Base-by-base conservation (phyloP, 2,888 invertebrate species). In the Danaus chrysippus region DNA sequence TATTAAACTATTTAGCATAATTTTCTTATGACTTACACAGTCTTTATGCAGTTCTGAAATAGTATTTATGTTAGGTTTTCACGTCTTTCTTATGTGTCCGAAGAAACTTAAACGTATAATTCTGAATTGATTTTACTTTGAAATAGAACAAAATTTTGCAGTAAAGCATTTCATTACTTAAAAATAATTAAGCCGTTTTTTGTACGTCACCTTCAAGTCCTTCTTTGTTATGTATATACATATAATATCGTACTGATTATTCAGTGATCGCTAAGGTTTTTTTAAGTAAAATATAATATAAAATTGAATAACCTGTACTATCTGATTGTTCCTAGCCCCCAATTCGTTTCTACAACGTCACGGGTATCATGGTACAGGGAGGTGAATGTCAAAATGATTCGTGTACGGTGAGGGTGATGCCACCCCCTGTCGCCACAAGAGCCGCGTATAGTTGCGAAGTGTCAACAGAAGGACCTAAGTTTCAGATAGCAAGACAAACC, bases 391-490 rank as follows among this genome's bases (percentile, higher is more conserved):
- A 79, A 41, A 72, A 67, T 0, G 86, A 87, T 68, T 83, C 76
- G 3, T 91, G 90, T 56, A 78, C 83, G 75, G 86, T 91, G 10
- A 73, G 83, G n/a, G 83, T 91, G 8, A 89, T 90, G 89, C 90
- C 87, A 1, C 80, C 83, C 0, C 89, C 90, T 0, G 71, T 83
- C n/a, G 81, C 89, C 0, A 83, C 83, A 0, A 75, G 86, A 41
- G 90, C 91, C 1, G 84, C 83, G 0, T 91, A 88, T 69, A 87
- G 84, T 5, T 91, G 91, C 55, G 91, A 91, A 67, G 83, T 91
- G 2, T 91, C 91, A 1, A 89, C 90, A 0, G 91, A 90, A 70
- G 90, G 90, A 2, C 91, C 90, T 1, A 87, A 78, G 78, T 91
- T 90, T 73, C 86, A 83, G 68, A 90, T 91, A 58, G 89, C 84